phyloP scores from a whole-genome alignment of 2,113 vertebrate genomes.

The Salminus brasiliensis region DNA sequence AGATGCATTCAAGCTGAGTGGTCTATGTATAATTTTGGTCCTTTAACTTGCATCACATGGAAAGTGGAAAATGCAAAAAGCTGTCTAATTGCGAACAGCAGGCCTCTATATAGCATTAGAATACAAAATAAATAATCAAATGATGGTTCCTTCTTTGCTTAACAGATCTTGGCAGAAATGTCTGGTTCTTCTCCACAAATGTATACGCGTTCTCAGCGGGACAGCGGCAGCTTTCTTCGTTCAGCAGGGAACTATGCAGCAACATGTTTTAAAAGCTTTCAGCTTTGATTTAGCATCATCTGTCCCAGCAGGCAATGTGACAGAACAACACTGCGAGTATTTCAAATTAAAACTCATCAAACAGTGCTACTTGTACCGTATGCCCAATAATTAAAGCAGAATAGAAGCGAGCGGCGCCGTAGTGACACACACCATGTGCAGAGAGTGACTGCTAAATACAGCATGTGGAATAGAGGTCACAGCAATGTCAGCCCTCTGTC shows the following conservation, averaged over 20 bases:
- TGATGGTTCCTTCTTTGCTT: slow-evolving; percentile 20
- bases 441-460: not conserved
- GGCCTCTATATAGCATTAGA: not conserved
- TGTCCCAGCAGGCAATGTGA: slow-evolving; percentile 52
- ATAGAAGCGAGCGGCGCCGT: not conserved
- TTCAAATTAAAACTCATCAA: slow-evolving; percentile 63
- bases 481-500: not conserved
- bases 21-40: too few species aligned
- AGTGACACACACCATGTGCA: not conserved
- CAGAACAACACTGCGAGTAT: slow-evolving; percentile 41
- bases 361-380: not conserved
- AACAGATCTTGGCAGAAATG: not conserved
- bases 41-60: not conserved
- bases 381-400: slow-evolving; percentile 3
- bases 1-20: too few species aligned
- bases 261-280: slow-evolving; percentile 30
- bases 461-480: not conserved
- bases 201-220: not conserved
- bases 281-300: slow-evolving; percentile 58
- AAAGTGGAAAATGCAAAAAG: not conserved
- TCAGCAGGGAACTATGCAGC: slow-evolving; percentile 6
- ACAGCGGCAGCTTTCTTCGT: not conserved
- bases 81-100: not conserved
- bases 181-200: not conserved
- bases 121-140: slow-evolving; percentile 43